Evolutionary conservation across 92 coral and sea anemone genomes (phyloP).

Genomic region (Palythoa heliodiscus): DNA sequence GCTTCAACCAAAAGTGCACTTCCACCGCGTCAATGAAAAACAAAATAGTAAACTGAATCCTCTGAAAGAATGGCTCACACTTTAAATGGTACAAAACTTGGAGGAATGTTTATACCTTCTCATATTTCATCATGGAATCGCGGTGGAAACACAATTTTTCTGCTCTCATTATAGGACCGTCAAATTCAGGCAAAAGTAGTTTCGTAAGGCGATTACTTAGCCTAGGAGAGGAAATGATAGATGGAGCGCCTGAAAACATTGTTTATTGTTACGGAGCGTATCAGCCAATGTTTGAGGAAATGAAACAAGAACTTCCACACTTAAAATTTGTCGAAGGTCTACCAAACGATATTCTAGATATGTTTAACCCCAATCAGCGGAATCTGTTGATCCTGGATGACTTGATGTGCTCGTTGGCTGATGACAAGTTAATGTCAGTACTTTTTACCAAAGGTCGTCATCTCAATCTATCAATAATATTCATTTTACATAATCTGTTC

Average conservation of each 20-base stretch:
- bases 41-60: constrained; percentile 14
- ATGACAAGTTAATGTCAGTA: constrained; percentile 45
- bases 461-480: constrained; percentile 34
- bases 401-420: constrained; percentile 53
- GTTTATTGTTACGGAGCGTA: background rate
- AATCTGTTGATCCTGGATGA: constrained; percentile 57
- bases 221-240: constrained; percentile 29
- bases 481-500: background rate
- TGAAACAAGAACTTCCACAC: background rate
- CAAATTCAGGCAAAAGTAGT: constrained; percentile 31
- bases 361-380: background rate
- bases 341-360: background rate
- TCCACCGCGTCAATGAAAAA: constrained; percentile 24
- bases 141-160: constrained; percentile 27
- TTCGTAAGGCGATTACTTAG: constrained; percentile 17
- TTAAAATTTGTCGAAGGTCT: background rate
- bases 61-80: constrained; percentile 25
- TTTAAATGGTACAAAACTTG: constrained; percentile 14
- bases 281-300: constrained; percentile 10
- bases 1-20: constrained; percentile 36
- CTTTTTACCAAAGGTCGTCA: constrained; percentile 45
- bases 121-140: constrained; percentile 6
- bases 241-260: constrained; percentile 29
- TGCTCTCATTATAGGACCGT: constrained; percentile 26
- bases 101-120: constrained; percentile 26